phyloP scores from a whole-genome alignment of 2,888 invertebrate genomes.

The Stegophylla sp. region DNA sequence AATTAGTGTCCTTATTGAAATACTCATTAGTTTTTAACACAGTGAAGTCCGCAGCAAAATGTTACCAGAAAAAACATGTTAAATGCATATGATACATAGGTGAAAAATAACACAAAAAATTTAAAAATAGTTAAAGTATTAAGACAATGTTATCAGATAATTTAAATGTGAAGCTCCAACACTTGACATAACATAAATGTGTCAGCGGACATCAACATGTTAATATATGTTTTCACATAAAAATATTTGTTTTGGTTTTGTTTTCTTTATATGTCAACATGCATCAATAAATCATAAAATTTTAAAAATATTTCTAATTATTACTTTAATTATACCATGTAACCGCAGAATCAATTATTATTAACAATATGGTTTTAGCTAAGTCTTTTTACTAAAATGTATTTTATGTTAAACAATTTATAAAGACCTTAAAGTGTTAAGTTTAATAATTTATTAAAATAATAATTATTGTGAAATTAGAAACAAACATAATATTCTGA shows the following conservation, averaged over 20 bases:
- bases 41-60: constrained; percentile 25
- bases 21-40: constrained; percentile 38
- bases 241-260: not conserved
- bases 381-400: not conserved
- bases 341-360: constrained; percentile 33
- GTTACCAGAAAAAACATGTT: constrained; percentile 11
- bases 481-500: no score
- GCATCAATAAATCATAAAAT: constrained; percentile 16
- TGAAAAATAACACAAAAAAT: constrained; percentile 12
- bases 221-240: constrained; percentile 1
- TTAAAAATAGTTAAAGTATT: not conserved
- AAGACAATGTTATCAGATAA: no score
- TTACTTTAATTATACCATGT: constrained; percentile 33
- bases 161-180: not conserved
- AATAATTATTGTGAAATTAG: no score
- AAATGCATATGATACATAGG: constrained; percentile 42
- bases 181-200: not conserved
- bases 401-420: not conserved
- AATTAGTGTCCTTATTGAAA: no score
- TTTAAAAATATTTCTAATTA: constrained; percentile 41
- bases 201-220: constrained; percentile 45
- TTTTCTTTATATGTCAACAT: constrained; percentile 10
- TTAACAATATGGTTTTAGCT: constrained; percentile 10
- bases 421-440: no score
- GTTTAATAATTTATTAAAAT: no score